phyloP scores from a whole-genome alignment of 1,140 invertebrate species.

The Caerostris extrusa region DNA sequence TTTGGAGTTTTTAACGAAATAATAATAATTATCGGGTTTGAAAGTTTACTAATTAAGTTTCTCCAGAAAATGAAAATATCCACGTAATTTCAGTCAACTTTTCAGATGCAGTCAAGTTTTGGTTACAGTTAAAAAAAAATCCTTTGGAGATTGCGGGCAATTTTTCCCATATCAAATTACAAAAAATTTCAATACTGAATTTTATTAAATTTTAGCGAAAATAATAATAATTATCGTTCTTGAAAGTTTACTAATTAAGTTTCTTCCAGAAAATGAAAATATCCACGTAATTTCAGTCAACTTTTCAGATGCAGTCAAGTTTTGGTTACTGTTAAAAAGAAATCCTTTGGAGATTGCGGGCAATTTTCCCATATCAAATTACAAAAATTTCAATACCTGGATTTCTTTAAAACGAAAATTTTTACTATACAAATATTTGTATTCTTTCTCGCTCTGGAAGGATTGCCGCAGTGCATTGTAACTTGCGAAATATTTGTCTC shows the following conservation, averaged over 20 bases:
- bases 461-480: conserved; percentile 3
- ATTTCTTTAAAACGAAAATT: conserved; percentile 47
- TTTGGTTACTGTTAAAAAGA: conserved; percentile 48
- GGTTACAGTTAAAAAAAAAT: too few relatives aligned
- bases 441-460: conserved; percentile 54
- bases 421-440: conserved; percentile 58
- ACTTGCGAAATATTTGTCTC: conserved; percentile 64
- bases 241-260: neutral
- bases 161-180: too few relatives aligned
- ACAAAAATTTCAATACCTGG: conserved; percentile 47
- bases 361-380: conserved; percentile 30
- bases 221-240: too few relatives aligned
- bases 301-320: neutral
- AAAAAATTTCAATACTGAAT: too few relatives aligned
- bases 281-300: neutral
- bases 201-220: too few relatives aligned
- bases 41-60: too few relatives aligned
- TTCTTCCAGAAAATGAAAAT: neutral
- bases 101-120: too few relatives aligned
- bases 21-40: neutral
- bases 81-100: too few relatives aligned
- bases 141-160: too few relatives aligned
- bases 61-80: too few relatives aligned
- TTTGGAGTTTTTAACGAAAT: too few relatives aligned
- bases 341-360: conserved; percentile 19